These are phyloP conservation scores for Numenius phaeopus DNA, from an alignment of 2,797 vertebrate species.

Conservation along the genomic window DNA sequence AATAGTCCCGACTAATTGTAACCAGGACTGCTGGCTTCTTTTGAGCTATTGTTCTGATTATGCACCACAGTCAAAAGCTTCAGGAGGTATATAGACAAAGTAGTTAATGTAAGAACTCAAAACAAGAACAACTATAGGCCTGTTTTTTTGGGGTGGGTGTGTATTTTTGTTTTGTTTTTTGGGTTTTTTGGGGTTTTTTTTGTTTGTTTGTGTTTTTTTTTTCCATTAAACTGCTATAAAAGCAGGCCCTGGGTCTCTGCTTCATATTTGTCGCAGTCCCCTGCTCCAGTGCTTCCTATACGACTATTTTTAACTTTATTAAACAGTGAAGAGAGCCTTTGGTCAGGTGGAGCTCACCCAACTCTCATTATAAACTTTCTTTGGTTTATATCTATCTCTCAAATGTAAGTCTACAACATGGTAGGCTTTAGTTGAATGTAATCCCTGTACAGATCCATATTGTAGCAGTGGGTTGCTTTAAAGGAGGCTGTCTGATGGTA, in stretches of 20 bases:
- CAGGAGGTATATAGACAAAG: conserved; percentile 12
- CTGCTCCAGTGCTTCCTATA: conserved; percentile 41
- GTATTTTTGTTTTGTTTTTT: not conserved
- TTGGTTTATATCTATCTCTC: conserved; percentile 62
- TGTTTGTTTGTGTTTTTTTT: not conserved
- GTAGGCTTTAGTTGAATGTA: conserved; percentile 11
- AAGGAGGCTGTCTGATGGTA: not conserved
- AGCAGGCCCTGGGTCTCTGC: conserved; percentile 15
- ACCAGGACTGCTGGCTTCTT: conserved; percentile 51
- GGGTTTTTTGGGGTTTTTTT: too few species aligned
- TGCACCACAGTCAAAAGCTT: conserved; percentile 1
- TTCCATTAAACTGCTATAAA: conserved; percentile 40
- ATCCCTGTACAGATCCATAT: not conserved
- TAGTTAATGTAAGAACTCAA: conserved; percentile 42
- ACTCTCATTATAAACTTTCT: conserved; percentile 52
- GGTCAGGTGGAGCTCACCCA: not conserved
- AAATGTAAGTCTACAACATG: conserved; percentile 27
- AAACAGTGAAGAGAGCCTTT: conserved; percentile 38
- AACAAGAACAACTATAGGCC: conserved; percentile 13
- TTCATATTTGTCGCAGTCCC: conserved; percentile 53
- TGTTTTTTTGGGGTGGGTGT: not conserved
- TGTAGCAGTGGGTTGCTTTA: not conserved
- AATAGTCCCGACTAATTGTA: conserved; percentile 54
- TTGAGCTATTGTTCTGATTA: conserved; percentile 44
- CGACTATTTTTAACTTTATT: conserved; percentile 74